Conservation (phyloP, 2,113 vertebrate genomes). For the Rhegmatorhina hoffmannsi region DNA sequence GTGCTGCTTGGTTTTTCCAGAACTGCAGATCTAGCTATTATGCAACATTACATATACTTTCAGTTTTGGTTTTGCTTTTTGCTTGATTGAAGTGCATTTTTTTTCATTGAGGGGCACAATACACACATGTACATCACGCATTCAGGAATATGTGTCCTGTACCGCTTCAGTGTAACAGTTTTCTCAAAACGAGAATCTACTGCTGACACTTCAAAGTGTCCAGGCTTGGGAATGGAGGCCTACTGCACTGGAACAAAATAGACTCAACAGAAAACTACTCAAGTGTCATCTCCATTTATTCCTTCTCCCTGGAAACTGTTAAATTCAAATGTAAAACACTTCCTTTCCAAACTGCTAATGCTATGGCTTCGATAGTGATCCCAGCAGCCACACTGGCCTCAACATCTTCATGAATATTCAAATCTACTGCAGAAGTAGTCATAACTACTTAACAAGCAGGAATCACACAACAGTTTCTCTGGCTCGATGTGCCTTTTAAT, state of each 20-base stretch:
- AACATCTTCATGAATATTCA: background rate
- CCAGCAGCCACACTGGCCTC: background rate
- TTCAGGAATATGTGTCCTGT: background rate
- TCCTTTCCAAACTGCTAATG: background rate
- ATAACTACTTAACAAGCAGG: background rate
- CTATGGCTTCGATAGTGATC: background rate
- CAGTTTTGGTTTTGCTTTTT: background rate
- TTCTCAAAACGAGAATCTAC: background rate
- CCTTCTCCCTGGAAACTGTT: background rate
- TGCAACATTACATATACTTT: background rate
- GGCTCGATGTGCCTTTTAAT: background rate
- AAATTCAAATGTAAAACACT: background rate
- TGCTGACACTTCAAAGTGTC: background rate
- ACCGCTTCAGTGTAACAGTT: accelerated
- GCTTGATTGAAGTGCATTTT: background rate
- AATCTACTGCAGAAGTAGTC: background rate
- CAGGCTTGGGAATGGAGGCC: background rate
- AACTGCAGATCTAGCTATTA: background rate
- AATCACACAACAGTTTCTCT: background rate
- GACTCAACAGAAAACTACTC: background rate
- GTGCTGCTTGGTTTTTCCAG: background rate
- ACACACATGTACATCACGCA: background rate
- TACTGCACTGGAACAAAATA: background rate
- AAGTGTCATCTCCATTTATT: background rate
- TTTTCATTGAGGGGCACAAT: background rate